Base-by-base conservation (phyloP, 53 echinoderm and acorn worm species). In the Echinometra lucunter region DNA sequence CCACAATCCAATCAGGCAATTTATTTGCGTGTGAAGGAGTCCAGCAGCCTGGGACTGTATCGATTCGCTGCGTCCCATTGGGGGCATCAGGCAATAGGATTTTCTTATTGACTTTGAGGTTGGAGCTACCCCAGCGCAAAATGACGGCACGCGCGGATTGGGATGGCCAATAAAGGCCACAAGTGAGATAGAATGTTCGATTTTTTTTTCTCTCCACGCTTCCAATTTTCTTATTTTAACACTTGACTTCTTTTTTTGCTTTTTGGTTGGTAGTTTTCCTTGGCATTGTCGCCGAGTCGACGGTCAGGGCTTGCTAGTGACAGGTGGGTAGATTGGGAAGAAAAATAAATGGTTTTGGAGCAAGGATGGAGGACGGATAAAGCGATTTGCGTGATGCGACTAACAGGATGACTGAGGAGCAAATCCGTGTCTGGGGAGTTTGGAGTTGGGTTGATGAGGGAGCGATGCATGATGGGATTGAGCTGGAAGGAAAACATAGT, bases 41-140 rank as follows among this genome's bases (percentile, higher is more conserved):
- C 58, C 90, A 17, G 58, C 66, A 57, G 66, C 90, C 90, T 90
- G 57, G 58, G 90, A 35, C 27, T 58, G 37, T 90, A 90, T 90
- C 90, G 90, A 90, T 90, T 66, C 63, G 66, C 63, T 90, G 90
- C 90, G 66, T 90, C 90, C 90, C 90, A 40, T 10, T 0, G 90
- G 90, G 90, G 56, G 90, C 57, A 19, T 60, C 35, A 37, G 40
- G 90, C 90, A 63, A 90, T 90, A 66, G 90, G 90, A 90, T 90
- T 90, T 60, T 60, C 90, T 90, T 90, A 90, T 90, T 90, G 90
- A 90, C 90, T 90, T 90, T 90, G 90, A 90, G 21, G 90, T 25
- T 63, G 10, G 40, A 90, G 37, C 90, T 38, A 37, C 6, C 90
- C 60, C 90, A 90, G 37, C 90, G 90, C 25, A 90, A 40, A 63